phyloP scores from a whole-genome alignment of 2,113 vertebrate genomes.

The Odontophorus gujanensis region DNA sequence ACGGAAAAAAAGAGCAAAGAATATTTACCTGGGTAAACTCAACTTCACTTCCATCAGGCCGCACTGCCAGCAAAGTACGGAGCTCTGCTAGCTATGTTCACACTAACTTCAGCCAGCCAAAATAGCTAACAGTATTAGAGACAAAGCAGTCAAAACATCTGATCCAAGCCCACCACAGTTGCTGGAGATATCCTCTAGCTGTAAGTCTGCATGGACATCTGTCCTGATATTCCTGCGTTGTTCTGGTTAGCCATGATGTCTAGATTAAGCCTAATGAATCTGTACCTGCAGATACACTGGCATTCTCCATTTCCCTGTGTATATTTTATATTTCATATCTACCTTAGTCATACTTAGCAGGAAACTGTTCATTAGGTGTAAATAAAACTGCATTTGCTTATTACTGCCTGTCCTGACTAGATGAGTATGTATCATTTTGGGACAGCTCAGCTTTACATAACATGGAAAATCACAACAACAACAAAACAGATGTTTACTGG shows the following conservation, averaged over 20 bases:
- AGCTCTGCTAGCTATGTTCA: neutral
- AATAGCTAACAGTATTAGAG: neutral
- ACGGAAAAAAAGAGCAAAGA: neutral
- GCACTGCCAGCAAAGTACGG: neutral
- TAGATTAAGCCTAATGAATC: neutral
- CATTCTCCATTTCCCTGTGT: neutral
- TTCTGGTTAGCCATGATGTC: neutral
- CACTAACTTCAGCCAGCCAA: neutral
- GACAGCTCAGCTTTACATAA: neutral
- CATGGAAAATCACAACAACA: neutral
- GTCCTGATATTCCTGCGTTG: neutral
- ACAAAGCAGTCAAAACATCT: neutral
- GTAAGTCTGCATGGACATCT: neutral
- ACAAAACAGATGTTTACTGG: neutral
- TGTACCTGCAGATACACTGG: neutral
- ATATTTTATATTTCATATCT: conserved; percentile 5
- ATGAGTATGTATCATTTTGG: neutral
- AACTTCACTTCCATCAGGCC: neutral
- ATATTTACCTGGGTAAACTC: neutral
- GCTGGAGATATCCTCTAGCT: neutral
- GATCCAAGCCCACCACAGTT: neutral
- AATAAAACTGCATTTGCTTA: neutral
- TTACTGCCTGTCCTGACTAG: neutral
- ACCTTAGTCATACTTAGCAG: neutral
- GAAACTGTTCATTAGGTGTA: neutral